These are phyloP conservation scores for Larimichthys crocea DNA, from an alignment of 2,113 vertebrate genomes.

Conservation along the genomic window DNA sequence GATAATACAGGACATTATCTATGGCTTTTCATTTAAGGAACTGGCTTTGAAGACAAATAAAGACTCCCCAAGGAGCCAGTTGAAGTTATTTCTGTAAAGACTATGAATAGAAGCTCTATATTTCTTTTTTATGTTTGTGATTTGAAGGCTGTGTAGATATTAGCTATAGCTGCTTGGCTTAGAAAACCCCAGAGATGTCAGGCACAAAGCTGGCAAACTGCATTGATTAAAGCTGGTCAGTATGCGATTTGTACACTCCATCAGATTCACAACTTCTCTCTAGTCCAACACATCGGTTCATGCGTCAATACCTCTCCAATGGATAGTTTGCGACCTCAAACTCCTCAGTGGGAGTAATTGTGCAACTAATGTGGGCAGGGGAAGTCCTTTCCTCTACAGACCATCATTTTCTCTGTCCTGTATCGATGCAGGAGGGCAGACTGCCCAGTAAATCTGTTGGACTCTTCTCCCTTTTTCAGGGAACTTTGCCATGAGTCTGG, in stretches of 20 bases:
- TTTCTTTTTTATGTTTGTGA: constrained; percentile 4
- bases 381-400: constrained; percentile 47
- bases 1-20: constrained; percentile 47
- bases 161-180: neutral
- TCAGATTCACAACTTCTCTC: constrained; percentile 44
- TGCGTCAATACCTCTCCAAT: constrained; percentile 59
- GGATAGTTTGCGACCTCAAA: constrained; percentile 56
- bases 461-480: constrained; percentile 43
- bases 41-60: constrained; percentile 48
- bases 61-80: constrained; percentile 27
- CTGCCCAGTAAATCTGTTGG: constrained; percentile 64
- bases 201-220: constrained; percentile 16
- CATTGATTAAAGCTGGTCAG: constrained; percentile 64
- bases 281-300: constrained; percentile 45
- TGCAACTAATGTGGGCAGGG: constrained; percentile 55
- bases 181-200: neutral
- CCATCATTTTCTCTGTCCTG: constrained; percentile 56
- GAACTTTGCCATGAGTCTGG: constrained; percentile 37
- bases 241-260: constrained; percentile 47
- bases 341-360: constrained; percentile 66
- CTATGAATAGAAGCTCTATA: constrained; percentile 33
- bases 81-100: constrained; percentile 35
- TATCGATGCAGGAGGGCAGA: constrained; percentile 57
- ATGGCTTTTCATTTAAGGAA: constrained; percentile 20
- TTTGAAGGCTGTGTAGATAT: neutral